Evolutionary conservation across 2,888 invertebrate genomes (phyloP), one percentile per base, ranked within the genome.

Genomic region (Erebia palarica): DNA sequence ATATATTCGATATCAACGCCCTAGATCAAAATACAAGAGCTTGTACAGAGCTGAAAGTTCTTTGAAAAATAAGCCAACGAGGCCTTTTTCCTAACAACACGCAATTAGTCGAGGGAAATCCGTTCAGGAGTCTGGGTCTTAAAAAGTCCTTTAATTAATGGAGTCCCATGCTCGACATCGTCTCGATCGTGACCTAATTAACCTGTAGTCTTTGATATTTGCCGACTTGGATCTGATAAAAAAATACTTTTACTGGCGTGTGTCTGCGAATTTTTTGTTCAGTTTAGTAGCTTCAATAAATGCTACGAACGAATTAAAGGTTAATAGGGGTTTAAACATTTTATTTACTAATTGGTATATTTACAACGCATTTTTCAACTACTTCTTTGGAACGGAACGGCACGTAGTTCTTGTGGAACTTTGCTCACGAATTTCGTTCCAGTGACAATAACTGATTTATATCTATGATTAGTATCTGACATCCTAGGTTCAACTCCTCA

Each of bases 181-280:
- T 80, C 82, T 82, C 78, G 86, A 83, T 88, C 90, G 90, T 91
- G 90, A 90, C 89, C 90, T 86, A 91, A 91, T 90, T 91, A 78
- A 79, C 75, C 68, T 73, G 71, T 60, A 63, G 68, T 60, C 49
- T 70, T 70, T 59, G 69, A 70, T 58, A 53, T 59, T 65, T 49
- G 68, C 70, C 70, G 69, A 60, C 69, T 63, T 27, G 21, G 21
- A 27, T 57, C 49, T 61, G 55, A 63, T 65, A 65, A 53, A 53
- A 65, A 65, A 47, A 47, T 61, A 42, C 61, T 44, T 61, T 18
- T 61, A 44, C 44, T 18, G 42, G 44, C 44, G 18, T 61, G 61
- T 44, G 61, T 61, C 13, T 47, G 44, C 61, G 16, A 44, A 18
- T 44, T 61, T 16, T 44, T 61, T 55, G 27, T 55, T 55, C 16